Evolutionary conservation across 2,113 vertebrate species (phyloP), one percentile per base, ranked within the genome.

Genomic region (Coptodon bakossiorum): DNA sequence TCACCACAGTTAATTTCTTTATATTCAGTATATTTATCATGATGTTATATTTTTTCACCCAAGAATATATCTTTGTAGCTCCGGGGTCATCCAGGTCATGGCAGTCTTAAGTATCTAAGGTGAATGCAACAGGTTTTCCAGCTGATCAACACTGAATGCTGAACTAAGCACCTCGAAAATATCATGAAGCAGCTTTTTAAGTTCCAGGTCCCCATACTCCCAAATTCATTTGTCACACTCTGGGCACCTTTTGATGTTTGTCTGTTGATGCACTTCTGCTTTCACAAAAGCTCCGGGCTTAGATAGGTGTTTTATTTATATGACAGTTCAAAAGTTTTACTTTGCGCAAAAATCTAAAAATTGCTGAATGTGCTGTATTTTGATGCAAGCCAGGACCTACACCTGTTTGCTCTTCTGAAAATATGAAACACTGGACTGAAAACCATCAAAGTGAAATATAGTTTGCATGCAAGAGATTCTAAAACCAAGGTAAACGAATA

Each of bases 341-440:
- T 91, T 79, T 50, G 36, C 7, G 85, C 59, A 53, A 68, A 73
- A 34, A 17, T 82, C 45, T 48, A 40, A 73, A 81, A 3, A 40
- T 71, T 36, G n/a, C 22, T 24, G 56, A 79, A 38, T 85, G 81
- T 48, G 82, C 66, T 91, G 17, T 36, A 71, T 82, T 82, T 73
- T 29, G 68, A 73, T 87, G 82, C 16, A 2, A 11, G 56, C 88
- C 87, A 92, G 54, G 6, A 63, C 45, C 59, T 71, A 7, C 93
- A 94, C 91, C 94, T 93, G 92, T 91, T 92, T 89, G 82, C 56
- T n/a, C 34, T 78, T 22, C 31, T 80, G 31, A 82, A 89, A 88
- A 89, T 88, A 80, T 85, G 56, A 83, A 80, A 88, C 73, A 50
- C 5, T 7, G 50, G 73, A 40, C 56, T 71, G 48, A 6, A 7